These are phyloP conservation scores for Beaufortia kweichowensis DNA, from an alignment of 2,113 vertebrate species.

Conservation along the genomic window DNA sequence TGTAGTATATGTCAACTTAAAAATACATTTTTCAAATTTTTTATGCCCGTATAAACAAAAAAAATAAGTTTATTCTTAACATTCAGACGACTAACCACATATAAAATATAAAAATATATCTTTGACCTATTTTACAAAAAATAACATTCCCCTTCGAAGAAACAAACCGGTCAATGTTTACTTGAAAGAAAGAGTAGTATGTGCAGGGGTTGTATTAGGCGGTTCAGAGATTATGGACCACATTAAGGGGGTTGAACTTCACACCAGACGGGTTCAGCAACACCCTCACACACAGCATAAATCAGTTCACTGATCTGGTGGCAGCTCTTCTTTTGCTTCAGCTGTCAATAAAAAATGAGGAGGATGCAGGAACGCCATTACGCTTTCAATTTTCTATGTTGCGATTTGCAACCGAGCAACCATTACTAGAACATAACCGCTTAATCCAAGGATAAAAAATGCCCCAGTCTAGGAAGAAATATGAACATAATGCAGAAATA, in stretches of 20 bases:
- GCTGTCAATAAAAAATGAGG: slow-evolving; percentile 15
- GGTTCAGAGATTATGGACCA: neutral
- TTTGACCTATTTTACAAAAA: slow-evolving; percentile 29
- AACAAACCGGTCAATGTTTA: slow-evolving; percentile 64
- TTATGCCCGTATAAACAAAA: no score
- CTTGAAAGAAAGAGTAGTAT: slow-evolving; percentile 67
- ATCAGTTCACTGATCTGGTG: neutral
- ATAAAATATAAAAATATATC: neutral
- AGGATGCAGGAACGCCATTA: neutral
- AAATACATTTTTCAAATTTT: no score
- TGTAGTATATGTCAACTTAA: no score
- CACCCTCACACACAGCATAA: slow-evolving; percentile 56
- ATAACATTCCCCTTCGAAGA: slow-evolving; percentile 58
- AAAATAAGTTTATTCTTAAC: no score
- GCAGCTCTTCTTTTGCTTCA: slow-evolving; percentile 9
- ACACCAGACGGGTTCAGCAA: slow-evolving; percentile 21
- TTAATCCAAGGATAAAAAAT: slow-evolving; percentile 15
- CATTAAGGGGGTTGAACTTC: neutral
- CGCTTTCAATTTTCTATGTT: neutral
- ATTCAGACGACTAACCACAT: neutral
- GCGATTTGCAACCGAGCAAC: neutral
- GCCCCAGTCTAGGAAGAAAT: neutral
- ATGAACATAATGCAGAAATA: slow-evolving; percentile 15
- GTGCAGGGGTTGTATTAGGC: slow-evolving; percentile 66
- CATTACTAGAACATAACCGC: neutral